Base-by-base conservation (phyloP, 2,888 invertebrate species). In the Leptura quadrifasciata region DNA sequence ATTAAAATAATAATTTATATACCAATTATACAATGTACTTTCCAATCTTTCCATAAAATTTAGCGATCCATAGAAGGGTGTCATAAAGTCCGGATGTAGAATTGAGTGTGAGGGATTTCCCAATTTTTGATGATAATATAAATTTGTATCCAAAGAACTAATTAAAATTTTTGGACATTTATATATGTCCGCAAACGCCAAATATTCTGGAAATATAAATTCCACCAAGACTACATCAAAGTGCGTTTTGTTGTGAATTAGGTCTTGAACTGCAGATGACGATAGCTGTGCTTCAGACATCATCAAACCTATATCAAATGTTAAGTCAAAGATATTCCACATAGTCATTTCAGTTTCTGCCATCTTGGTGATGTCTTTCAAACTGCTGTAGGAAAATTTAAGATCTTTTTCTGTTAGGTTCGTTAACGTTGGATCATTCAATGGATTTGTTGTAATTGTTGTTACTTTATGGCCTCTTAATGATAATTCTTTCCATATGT, bases 41-140 rank as follows among this genome's bases (percentile, higher is more conserved):
- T 69, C 71, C 9, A 83, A 20, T 20, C 84, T 76, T 73, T 89
- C 86, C 21, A 89, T 89, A 47, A 88, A 83, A 27, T 86, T 90
- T 71, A 91, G 80, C 0, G 27, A 8, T 15, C 12, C 55, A 10
- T 31, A 18, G 18, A 68, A 68, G 2, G 31, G 21, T 39, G 27
- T 24, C 6, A 24, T 10, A 15, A 39, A 27, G 18, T 63, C 63
- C 20, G 63, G 63, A 63, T 63, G 12, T 10, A 63, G 12, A 10
- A 39, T 12, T 12, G 63, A 39, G 20, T 63, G 35, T 18, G 74
- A 27, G 2, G 76, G 78, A 20, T 74, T 74, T n/a, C 74, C 74
- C 27, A 74, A 24, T 10, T 8, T 0, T 0, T 18, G 5, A 27
- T 74, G 68, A 2, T 27, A 47, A 21, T n/a, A 10, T 8, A 6